Percentiles rank a stretch among this genome's conserved stretches.
These are phyloP conservation scores for Paguma larvata DNA, from an alignment of 2,797 vertebrate species.

Conservation along the genomic window DNA sequence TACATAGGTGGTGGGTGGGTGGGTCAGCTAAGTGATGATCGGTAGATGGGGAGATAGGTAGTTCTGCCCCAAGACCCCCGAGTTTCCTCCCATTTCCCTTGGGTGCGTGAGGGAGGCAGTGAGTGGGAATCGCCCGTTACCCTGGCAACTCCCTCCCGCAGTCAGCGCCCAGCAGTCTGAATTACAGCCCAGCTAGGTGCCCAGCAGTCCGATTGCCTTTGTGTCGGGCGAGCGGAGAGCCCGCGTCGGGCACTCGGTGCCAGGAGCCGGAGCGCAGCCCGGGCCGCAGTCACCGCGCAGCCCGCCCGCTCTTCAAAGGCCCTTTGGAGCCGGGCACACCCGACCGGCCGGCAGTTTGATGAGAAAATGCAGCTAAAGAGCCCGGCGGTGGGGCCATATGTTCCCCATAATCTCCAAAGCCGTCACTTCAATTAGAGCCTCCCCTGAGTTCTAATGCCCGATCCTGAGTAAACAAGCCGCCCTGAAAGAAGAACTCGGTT, in stretches of 20 bases:
- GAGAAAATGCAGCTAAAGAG: constrained; percentile 91
- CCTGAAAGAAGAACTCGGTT: constrained; percentile 90
- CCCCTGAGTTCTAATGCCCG: constrained; percentile 85
- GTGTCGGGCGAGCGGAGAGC: not conserved
- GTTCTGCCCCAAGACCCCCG: not conserved
- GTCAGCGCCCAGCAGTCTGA: not conserved
- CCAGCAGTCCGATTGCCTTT: not conserved
- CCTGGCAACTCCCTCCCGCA: constrained; percentile 61
- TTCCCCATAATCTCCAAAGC: constrained; percentile 91
- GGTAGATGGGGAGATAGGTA: not conserved
- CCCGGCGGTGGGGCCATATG: constrained; percentile 89
- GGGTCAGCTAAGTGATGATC: not conserved
- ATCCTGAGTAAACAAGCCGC: constrained; percentile 91
- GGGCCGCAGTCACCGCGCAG: not conserved
- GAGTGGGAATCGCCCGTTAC: constrained; percentile 26
- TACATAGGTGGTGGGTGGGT: not conserved
- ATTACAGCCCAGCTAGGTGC: not conserved
- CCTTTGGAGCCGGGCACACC: constrained; percentile 72
- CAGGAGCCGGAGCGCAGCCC: not conserved
- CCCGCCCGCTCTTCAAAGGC: constrained; percentile 69
- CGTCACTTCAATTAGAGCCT: constrained; percentile 91
- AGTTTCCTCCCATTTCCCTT: not conserved
- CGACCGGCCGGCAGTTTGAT: constrained; percentile 89
- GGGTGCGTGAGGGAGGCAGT: rapidly evolving
- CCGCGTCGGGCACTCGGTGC: not conserved